phyloP scores from a whole-genome alignment of 2,113 vertebrate species.

The Accipiter virgatus region DNA sequence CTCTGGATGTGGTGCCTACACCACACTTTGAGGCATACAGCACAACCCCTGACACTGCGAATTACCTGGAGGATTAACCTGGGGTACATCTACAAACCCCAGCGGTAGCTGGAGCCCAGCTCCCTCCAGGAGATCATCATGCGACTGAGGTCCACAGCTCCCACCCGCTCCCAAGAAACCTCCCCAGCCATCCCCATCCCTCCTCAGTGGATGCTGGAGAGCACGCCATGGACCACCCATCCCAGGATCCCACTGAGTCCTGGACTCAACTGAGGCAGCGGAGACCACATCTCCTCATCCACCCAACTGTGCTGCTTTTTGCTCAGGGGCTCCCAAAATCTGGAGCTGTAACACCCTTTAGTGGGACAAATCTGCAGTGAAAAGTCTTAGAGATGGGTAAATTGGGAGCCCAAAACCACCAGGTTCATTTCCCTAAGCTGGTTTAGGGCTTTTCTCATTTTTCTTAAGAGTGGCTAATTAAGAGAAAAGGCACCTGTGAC shows the following conservation, averaged over 20 bases:
- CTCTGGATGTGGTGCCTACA: not conserved
- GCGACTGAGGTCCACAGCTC: not conserved
- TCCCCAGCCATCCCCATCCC: not conserved
- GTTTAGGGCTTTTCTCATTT: not conserved
- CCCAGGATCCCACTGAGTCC: not conserved
- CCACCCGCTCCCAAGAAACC: not conserved
- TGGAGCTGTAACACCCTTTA: not conserved
- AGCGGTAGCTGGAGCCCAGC: not conserved
- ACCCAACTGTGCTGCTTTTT: not conserved
- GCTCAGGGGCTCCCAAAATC: not conserved
- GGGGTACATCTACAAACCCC: not conserved
- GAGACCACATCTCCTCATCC: not conserved
- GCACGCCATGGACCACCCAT: not conserved
- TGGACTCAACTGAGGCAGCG: not conserved
- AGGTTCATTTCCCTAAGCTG: not conserved
- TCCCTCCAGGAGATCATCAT: not conserved
- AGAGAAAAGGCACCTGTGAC: not conserved
- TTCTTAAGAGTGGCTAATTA: not conserved
- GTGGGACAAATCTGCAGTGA: not conserved
- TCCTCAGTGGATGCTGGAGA: not conserved
- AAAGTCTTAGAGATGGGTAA: not conserved
- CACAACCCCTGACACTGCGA: rapidly evolving
- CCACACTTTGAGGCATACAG: not conserved
- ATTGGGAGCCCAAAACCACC: not conserved
- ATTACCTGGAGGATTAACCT: not conserved